Evolutionary conservation across 92 coral and sea anemone genomes (phyloP).

Genomic region (Diadumene lineata): DNA sequence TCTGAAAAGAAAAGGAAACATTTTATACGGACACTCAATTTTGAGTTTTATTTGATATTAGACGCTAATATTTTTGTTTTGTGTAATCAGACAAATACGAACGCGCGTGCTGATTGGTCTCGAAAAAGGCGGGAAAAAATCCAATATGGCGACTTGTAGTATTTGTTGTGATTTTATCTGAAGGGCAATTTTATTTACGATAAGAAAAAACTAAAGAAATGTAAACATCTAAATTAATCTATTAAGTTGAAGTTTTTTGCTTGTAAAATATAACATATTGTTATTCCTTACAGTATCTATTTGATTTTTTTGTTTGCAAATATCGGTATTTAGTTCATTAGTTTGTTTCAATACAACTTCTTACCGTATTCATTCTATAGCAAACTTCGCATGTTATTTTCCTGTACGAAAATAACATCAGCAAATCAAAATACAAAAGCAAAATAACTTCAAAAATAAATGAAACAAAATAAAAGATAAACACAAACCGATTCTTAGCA

Average conservation of each 20-base stretch:
- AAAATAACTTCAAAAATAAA: too few relatives aligned
- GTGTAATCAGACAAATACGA: background rate
- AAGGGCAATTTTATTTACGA: background rate
- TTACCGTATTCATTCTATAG: too few relatives aligned
- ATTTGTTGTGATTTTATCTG: background rate
- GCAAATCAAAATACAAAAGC: too few relatives aligned
- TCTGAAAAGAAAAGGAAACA: too few relatives aligned
- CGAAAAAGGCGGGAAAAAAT: background rate
- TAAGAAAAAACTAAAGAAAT: background rate
- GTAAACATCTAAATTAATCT: background rate
- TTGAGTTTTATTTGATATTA: background rate
- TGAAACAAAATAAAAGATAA: too few relatives aligned
- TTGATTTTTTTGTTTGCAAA: too few relatives aligned
- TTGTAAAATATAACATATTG: background rate
- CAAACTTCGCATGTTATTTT: too few relatives aligned
- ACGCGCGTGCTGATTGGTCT: background rate
- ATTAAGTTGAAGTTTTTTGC: background rate
- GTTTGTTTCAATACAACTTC: too few relatives aligned
- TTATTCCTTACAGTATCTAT: background rate
- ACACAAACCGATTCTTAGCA: too few relatives aligned
- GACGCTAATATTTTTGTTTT: background rate
- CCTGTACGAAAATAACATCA: too few relatives aligned
- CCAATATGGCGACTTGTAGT: slow-evolving; percentile 1
- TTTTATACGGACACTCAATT: too few relatives aligned
- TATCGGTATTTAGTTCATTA: background rate